A percentile compares a stretch with the other conserved stretches of the same genome.
Evolutionary conservation across 2,113 vertebrate genomes (phyloP).

Genomic region (Tautogolabrus adspersus): DNA sequence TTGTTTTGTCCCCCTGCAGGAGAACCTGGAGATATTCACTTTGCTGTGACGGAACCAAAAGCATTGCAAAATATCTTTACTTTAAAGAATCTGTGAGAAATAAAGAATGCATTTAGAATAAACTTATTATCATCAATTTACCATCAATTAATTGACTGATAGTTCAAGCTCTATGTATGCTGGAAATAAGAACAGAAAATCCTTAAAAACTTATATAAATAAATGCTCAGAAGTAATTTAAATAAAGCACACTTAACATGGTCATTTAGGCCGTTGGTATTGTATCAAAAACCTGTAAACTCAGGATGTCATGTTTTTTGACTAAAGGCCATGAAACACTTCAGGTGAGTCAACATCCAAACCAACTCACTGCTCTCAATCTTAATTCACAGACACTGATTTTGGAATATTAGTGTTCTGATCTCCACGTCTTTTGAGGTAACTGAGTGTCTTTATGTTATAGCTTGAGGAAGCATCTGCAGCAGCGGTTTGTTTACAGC

Average conservation of each 20-base stretch:
- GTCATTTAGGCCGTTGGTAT: not conserved
- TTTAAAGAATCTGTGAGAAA: not conserved
- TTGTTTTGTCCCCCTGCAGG: not conserved
- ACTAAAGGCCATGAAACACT: not conserved
- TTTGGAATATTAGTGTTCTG: slow-evolving; percentile 18
- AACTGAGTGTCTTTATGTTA: slow-evolving; percentile 9
- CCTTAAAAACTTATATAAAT: no score
- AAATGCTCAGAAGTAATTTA: no score
- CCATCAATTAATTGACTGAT: no score
- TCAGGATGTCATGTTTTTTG: not conserved
- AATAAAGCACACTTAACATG: not conserved
- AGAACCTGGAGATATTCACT: not conserved
- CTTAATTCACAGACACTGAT: slow-evolving; percentile 5
- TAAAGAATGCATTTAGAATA: no score
- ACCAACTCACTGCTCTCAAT: not conserved
- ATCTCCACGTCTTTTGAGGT: slow-evolving; percentile 21
- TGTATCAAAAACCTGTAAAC: slow-evolving; percentile 16
- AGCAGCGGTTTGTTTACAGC: slow-evolving; percentile 68
- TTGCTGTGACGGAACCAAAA: not conserved
- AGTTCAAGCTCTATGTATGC: no score
- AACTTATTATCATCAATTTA: no score
- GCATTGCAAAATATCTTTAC: not conserved
- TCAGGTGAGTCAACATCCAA: slow-evolving; percentile 33
- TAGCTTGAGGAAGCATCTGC: slow-evolving; percentile 18
- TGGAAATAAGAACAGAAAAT: no score